Base-by-base conservation (phyloP, 2,113 vertebrate species). In the Typhlomys cinereus region DNA sequence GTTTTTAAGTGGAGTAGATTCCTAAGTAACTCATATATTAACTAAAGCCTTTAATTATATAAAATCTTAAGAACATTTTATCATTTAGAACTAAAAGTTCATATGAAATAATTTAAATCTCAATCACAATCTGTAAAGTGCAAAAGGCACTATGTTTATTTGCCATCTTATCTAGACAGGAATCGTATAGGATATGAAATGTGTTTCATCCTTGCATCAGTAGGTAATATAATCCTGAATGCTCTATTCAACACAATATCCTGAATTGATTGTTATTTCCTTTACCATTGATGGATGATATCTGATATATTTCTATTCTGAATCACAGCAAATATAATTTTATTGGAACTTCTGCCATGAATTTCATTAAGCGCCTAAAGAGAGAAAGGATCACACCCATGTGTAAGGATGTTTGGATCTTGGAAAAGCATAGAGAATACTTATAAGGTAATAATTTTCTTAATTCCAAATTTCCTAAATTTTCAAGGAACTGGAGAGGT, bases 151-250 rank as follows among this genome's bases (percentile, higher is more conserved):
- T 76, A 1, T 90, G 44, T 34, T 75, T 88, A 67, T 93, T 91
- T 94, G 50, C 73, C n/a, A 74, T 85, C 25, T 61, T 85, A 84
- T 69, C 64, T 83, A 95, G 92, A 94, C 57, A 93, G 44, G 21
- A 95, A 95, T 94, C 90, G 90, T 71, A 92, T 92, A 94, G 91
- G 79, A 95, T 96, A 96, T 94, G 94, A 96, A 96, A 96, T 92
- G 52, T 96, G 41, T 92, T 93, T 96, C 79, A 92, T 61, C 54
- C n/a, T 93, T 93, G 90, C 94, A 94, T 95, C 86, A 83, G 74
- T 31, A 95, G 92, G 90, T 97, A 95, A 85, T 88, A 36, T 93
- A 90, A 94, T 96, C 90, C 88, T 92, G 59, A 93, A 34, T 93
- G 94, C 70, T 92, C 70, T 93, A 86, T 85, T 92, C 86, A 95